phyloP scores from a whole-genome alignment of 2,888 invertebrate genomes.

The Gymnoscelis rufifasciata region DNA sequence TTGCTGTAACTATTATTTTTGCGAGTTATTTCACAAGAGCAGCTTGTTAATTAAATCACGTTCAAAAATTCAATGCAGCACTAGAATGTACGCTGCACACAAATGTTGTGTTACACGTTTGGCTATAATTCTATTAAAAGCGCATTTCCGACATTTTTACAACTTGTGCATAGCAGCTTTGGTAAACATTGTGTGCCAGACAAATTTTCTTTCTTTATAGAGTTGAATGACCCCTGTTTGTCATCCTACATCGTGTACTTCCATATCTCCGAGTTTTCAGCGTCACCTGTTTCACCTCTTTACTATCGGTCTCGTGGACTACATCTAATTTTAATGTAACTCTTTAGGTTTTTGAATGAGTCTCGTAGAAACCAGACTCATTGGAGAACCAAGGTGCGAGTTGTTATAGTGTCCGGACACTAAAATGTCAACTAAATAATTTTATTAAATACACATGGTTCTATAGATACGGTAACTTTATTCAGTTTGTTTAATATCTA shows the following conservation, averaged over 20 bases:
- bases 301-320: conserved; percentile 50
- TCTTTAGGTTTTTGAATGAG: conserved; percentile 62
- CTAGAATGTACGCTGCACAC: not conserved
- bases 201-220: conserved; percentile 39
- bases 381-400: too few species aligned
- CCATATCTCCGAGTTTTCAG: conserved; percentile 40
- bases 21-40: conserved; percentile 42
- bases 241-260: conserved; percentile 57
- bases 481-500: too few species aligned
- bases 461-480: too few species aligned
- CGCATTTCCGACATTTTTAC: conserved; percentile 4
- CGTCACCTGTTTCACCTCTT: conserved; percentile 68
- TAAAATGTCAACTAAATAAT: conserved; percentile 43
- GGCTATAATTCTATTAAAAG: not conserved
- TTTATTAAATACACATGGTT: conserved; percentile 3
- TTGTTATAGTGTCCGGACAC: conserved; percentile 24
- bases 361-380: too few species aligned
- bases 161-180: conserved; percentile 9
- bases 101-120: not conserved
- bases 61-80: not conserved
- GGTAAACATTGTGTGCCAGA: conserved; percentile 17
- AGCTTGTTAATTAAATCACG: conserved; percentile 26
- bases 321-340: conserved; percentile 54
- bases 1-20: conserved; percentile 64
- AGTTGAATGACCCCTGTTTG: conserved; percentile 62